Evolutionary conservation across 2,797 vertebrate genomes (phyloP), one percentile per base, ranked within the genome.

Genomic region (Diplodus puntazzo): DNA sequence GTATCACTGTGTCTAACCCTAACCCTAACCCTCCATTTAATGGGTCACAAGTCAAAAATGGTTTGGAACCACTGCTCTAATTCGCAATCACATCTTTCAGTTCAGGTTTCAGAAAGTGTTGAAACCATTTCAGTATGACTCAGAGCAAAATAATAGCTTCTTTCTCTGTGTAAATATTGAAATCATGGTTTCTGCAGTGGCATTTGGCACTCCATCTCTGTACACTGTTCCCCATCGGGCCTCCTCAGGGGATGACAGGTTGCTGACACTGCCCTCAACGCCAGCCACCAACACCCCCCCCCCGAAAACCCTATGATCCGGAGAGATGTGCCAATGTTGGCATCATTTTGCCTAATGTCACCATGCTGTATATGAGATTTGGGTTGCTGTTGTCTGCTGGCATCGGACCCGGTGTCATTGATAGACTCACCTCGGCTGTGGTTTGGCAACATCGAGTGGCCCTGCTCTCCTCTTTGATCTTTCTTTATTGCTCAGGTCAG

Each of bases 401-500:
- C 82, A 43, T 0, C 8, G 1, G 55, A 69, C 65, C 46, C 54
- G 7, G 72, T 78, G 81, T 83, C 82, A 78, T 20, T 57, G 73
- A 80, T 66, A 53, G 58, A 83, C 83, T 83, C 80, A 69, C 79
- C 87, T 79, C 70, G 45, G 69, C 63, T 73, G 60, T 45, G 63
- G 55, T 67, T 79, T 88, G 81, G 75, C 75, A 75, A 66, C 75
- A 69, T 25, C 34, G 39, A 14, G 25, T 60, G 68, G 50, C 53
- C 45, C 30, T 5, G 3, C 62, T 48, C 73, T 43, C 50, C 61
- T 25, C 52, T 16, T 65, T 20, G 7, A 30, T 77, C 67, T 69
- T 52, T 50, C 30, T 79, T 77, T 88, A 83, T 84, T 81, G 84
- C 79, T 70, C 76, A 76, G 81, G 88, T 91, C 88, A 91, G 87